A percentile compares a stretch with the other conserved stretches of the same genome.
Conservation (phyloP, 2,797 vertebrate genomes). For the Melanotaenia trifasciata region DNA sequence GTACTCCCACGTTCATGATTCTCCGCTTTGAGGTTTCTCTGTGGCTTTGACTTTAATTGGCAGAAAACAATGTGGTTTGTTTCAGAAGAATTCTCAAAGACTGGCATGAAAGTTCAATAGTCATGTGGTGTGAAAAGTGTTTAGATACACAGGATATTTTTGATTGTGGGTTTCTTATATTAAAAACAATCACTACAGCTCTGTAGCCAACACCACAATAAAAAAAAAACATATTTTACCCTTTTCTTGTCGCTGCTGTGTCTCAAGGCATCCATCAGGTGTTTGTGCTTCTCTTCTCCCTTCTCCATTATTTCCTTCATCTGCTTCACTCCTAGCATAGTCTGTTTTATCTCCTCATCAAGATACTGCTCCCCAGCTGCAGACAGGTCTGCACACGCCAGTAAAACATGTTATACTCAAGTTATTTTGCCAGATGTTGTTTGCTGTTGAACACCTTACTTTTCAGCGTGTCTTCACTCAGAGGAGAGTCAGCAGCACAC, state of each 20-base stretch:
- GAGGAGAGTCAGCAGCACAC: constrained; percentile 70
- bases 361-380: constrained; percentile 78
- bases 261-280: constrained; percentile 85
- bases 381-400: constrained; percentile 78
- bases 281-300: constrained; percentile 83
- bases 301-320: constrained; percentile 87
- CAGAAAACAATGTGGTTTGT: constrained; percentile 34
- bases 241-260: constrained; percentile 86
- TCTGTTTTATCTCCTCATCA: constrained; percentile 84
- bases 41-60: constrained; percentile 30
- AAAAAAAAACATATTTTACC: constrained; percentile 61
- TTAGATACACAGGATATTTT: not conserved
- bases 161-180: not conserved
- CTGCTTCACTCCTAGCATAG: constrained; percentile 85
- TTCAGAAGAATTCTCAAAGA: constrained; percentile 23
- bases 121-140: not conserved
- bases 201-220: too few relatives aligned
- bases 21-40: constrained; percentile 51
- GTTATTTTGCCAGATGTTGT: not conserved
- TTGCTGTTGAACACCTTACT: constrained; percentile 56
- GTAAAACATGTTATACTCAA: not conserved
- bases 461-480: constrained; percentile 68
- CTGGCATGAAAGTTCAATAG: not conserved
- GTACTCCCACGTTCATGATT: constrained; percentile 45
- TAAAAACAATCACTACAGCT: not conserved